Conservation (phyloP, 2,797 vertebrate species). For the Poeciliopsis presidionis region DNA sequence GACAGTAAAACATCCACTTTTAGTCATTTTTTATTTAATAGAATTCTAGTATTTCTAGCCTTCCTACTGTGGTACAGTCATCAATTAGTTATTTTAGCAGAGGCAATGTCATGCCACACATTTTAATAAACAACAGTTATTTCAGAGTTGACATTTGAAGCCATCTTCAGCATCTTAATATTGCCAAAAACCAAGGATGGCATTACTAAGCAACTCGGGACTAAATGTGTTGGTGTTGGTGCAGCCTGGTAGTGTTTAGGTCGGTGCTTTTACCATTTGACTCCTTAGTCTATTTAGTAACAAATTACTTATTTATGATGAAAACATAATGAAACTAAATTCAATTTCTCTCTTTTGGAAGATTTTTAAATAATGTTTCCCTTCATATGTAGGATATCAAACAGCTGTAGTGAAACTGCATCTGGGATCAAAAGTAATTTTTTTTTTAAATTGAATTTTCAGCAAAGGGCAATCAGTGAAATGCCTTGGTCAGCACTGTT, state of each 20-base stretch:
- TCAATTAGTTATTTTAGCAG: not conserved
- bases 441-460: not conserved
- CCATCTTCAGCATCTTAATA: not conserved
- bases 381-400: not conserved
- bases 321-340: not conserved
- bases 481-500: not conserved
- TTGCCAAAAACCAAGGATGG: not conserved
- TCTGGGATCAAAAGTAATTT: not conserved
- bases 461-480: not conserved
- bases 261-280: not conserved
- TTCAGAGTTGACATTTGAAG: not conserved
- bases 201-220: not conserved
- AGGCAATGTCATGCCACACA: not conserved
- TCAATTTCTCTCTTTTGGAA: not conserved
- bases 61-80: not conserved
- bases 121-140: not conserved
- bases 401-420: not conserved
- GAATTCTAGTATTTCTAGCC: not conserved
- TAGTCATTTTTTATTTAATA: not conserved
- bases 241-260: not conserved
- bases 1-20: not conserved
- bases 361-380: not conserved
- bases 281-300: not conserved
- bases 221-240: not conserved
- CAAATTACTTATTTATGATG: not conserved